These are phyloP conservation scores for Cinclus mexicanus DNA, from an alignment of 2,113 vertebrate species.

Conservation along the genomic window DNA sequence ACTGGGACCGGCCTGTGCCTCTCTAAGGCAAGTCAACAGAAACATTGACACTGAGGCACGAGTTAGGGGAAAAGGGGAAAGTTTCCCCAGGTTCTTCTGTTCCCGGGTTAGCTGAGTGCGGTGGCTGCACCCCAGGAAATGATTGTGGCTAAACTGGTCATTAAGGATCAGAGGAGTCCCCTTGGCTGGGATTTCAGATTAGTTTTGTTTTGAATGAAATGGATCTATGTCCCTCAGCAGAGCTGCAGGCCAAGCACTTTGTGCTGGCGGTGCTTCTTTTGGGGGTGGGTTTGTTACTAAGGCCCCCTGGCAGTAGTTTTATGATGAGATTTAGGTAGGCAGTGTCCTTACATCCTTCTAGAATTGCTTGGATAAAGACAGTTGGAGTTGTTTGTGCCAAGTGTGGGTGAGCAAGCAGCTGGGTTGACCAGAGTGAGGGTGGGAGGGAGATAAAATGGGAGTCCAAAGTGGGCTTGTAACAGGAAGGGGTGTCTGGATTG, in stretches of 20 bases:
- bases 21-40: not conserved
- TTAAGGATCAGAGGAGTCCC: not conserved
- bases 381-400: not conserved
- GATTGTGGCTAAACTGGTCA: not conserved
- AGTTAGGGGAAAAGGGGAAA: not conserved
- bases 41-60: not conserved
- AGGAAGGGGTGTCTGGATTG: not conserved
- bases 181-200: not conserved
- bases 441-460: constrained; percentile 10
- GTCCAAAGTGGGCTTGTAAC: not conserved
- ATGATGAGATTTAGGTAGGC: not conserved
- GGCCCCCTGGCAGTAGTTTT: not conserved
- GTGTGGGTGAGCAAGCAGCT: not conserved
- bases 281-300: not conserved
- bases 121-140: not conserved
- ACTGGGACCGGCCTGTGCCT: not conserved
- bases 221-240: not conserved
- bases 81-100: not conserved
- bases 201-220: not conserved
- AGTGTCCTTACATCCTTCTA: not conserved
- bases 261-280: not conserved
- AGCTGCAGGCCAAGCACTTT: not conserved
- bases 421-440: not conserved
- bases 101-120: not conserved
- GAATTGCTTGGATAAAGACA: not conserved